Base-by-base conservation (phyloP, 23 tunicate species). In the Aplidium turbinatum region DNA sequence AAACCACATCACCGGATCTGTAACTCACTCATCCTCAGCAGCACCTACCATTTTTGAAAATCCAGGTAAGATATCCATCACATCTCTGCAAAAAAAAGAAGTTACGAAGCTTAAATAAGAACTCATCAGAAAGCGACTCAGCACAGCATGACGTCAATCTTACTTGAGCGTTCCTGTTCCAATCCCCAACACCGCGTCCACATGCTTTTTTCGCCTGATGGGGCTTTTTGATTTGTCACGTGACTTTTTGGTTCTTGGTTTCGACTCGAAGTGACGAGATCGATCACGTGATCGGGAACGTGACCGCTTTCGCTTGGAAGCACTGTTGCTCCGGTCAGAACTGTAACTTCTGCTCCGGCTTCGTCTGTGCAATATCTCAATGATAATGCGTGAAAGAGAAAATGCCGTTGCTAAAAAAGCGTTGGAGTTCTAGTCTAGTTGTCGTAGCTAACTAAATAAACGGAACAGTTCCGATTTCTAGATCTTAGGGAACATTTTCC, bases 11-110 rank as follows among this genome's bases (percentile, higher is more conserved):
- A n/a, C n/a, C n/a, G n/a, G n/a, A n/a, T n/a, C n/a, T n/a, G n/a
- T n/a, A n/a, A n/a, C n/a, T n/a, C n/a, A n/a, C n/a, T n/a, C n/a
- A n/a, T n/a, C n/a, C n/a, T n/a, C n/a, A n/a, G n/a, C n/a, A n/a
- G 23, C 5, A 47, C 77, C 40, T 57, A 80, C 85, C 89, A 83
- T 83, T 72, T 83, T 75, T 48, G 89, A 83, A 65, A 83, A 83
- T 40, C 89, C 89, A 1, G 89, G 89, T 3, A 75, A 52, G 3
- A 83, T 76, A 26, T 83, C 89, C 76, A 83, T 66, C 20, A 83
- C 82, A 56, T 83, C 89, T 39, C 76, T 83, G 70, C 9, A 70
- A 61, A 24, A 4, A 11, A 60, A 54, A 54, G 21, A n/a, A n/a
- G n/a, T n/a, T n/a, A 54, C 61, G 21, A 54, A 54, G 61, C 61